Base-by-base conservation (phyloP, 1,140 invertebrate genomes). In the Parasteatoda tepidariorum region DNA sequence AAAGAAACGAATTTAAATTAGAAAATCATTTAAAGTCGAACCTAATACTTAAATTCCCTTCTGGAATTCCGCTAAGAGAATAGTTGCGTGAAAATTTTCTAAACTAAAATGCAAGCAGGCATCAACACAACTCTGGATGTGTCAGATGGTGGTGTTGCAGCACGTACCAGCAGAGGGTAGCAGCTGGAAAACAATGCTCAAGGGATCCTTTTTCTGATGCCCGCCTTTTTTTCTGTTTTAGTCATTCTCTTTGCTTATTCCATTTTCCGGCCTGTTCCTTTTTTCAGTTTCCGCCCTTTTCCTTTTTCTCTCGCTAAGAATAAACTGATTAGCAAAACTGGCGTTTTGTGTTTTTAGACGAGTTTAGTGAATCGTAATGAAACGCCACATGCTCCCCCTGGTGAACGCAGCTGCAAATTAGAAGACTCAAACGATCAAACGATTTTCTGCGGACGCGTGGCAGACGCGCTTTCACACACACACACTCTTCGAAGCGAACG, bases 301-400 rank as follows among this genome's bases (percentile, higher is more conserved):
- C 59, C 30, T 28, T 31, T 75, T 54, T 68, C 62, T 48, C 64
- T n/a, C 34, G 30, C 34, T 41, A n/a, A 62, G 38, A 55, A 57
- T 79, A 79, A 79, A 79, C 76, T 79, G 76, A 79, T 79, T 79
- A 79, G 76, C 57, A 68, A 67, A 79, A 59, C n/a, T 30, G 61
- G 59, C 33, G 61, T 9, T 41, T 26, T 30, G 64, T 26, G 59
- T 79, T 79, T 79, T 79, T 79, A 79, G 76, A 79, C 62, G 64
- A 64, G 38, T 64, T 76, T 62, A 76, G 73, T 33, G 73, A 79
- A 57, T 79, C 64, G 76, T 68, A 79, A 79, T 79, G 76, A 79
- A 79, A 11, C 24, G 76, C 76, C 76, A 79, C 76, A 79, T 79
- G 76, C 76, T 54, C 76, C 76, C 62, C 15, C 38, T 22, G 28